phyloP scores from a whole-genome alignment of 2,797 vertebrate genomes.

The Hydrophis major region DNA sequence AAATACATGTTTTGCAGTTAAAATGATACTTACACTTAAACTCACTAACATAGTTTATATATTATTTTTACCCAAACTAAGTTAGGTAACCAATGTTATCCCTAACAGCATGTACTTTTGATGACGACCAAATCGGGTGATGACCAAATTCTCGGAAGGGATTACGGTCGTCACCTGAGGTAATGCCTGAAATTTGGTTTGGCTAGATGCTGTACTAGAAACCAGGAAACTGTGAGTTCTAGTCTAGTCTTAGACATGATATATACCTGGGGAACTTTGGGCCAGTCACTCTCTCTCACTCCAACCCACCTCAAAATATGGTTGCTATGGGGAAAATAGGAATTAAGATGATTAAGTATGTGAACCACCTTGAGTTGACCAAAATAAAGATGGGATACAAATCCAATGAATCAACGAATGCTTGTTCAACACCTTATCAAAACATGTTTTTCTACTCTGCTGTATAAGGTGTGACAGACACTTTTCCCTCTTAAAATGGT shows the following conservation, averaged over 20 bases:
- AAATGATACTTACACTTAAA: too few species aligned
- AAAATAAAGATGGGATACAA: neutral
- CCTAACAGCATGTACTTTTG: too few species aligned
- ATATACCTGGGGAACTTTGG: neutral
- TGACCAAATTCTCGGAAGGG: too few species aligned
- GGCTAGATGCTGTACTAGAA: neutral
- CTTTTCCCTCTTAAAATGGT: neutral
- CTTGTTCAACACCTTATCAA: neutral
- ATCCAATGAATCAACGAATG: neutral
- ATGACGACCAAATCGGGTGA: too few species aligned
- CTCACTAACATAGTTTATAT: too few species aligned
- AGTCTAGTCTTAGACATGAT: neutral
- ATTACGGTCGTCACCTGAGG: too few species aligned
- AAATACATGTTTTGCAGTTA: too few species aligned
- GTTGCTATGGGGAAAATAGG: neutral
- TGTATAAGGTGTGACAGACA: neutral
- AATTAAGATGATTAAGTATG: neutral
- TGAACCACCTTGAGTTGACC: neutral
- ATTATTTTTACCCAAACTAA: too few species aligned
- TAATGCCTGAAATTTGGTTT: neutral
- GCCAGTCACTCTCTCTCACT: neutral
- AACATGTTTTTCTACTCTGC: neutral
- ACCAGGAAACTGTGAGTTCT: neutral
- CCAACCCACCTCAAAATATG: neutral
- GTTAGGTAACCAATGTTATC: too few species aligned